Base-by-base conservation (phyloP, 1,140 invertebrate genomes). In the Drosophila neocordata region DNA sequence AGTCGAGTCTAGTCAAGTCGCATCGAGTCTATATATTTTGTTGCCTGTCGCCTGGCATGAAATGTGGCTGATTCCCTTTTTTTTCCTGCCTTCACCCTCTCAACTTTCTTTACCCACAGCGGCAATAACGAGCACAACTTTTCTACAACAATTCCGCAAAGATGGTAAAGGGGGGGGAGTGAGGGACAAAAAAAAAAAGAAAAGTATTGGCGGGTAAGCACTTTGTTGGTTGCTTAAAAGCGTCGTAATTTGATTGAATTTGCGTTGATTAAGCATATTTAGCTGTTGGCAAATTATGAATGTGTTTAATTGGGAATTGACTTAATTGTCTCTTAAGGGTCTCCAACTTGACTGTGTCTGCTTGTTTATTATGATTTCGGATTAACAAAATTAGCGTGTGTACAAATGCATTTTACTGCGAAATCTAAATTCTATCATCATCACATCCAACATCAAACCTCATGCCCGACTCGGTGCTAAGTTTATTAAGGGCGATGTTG, bases 241-340 rank as follows among this genome's bases (percentile, higher is more conserved):
- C 77, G 82, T 69, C 60, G 70, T 85, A 85, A 85, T 87, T 85
- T 81, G 74, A 85, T 85, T 85, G 82, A 85, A 75, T 85, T 85
- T 87, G 70, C 78, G 82, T 87, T 85, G 82, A 85, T 85, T 87
- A 85, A 87, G 74, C 74, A 70, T 85, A 85, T 85, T 85, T 85
- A 78, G 82, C 78, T 81, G 59, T 81, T 64, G 70, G 82, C 74
- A 85, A 78, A 81, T 87, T 85, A 85, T 87, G 82, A 74, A 81
- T 85, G 82, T 74, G 74, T 87, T 73, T 87, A 85, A 85, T 85
- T 87, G 81, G 67, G 73, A 85, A 78, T 69, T 72, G 70, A 69
- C 77, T 87, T 81, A 85, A 87, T 85, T 85, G 82, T 77, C 70
- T 80, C 27, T 69, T 60, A 63, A 55, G 69, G 56, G 41, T 20